These are phyloP conservation scores for Branchinecta sandiegonensis DNA, from an alignment of 2,888 invertebrate species.

Conservation along the genomic window DNA sequence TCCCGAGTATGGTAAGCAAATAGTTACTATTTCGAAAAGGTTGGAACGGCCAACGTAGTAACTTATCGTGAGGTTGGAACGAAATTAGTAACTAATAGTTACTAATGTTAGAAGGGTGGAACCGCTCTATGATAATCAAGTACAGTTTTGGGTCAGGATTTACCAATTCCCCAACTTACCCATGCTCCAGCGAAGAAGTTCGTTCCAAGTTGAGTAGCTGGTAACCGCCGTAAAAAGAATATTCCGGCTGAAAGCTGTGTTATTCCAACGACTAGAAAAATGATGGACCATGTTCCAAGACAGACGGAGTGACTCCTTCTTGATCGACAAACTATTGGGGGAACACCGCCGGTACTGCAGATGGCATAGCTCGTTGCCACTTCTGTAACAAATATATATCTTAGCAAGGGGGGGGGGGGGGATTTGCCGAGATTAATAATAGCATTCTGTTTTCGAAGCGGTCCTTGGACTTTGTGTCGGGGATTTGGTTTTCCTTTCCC, in stretches of 20 bases:
- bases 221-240: constrained; percentile 40
- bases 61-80: no score
- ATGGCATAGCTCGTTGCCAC: neutral
- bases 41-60: no score
- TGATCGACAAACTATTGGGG: constrained; percentile 1
- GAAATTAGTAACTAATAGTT: no score
- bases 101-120: no score
- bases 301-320: constrained; percentile 18
- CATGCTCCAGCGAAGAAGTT: constrained; percentile 41
- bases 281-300: constrained; percentile 22
- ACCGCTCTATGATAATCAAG: neutral
- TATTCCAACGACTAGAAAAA: constrained; percentile 21
- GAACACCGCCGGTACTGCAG: neutral
- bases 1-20: no score
- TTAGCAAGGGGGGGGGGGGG: no score
- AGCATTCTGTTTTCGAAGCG: no score
- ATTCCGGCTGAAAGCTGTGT: constrained; percentile 40
- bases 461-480: no score
- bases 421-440: no score
- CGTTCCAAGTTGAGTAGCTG: constrained; percentile 38
- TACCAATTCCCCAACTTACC: constrained; percentile 34
- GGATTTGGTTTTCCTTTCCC: no score
- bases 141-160: neutral
- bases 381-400: neutral
- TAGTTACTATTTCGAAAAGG: no score